Evolutionary conservation across 2,113 vertebrate genomes (phyloP).

Genomic region (Eidolon helvum): DNA sequence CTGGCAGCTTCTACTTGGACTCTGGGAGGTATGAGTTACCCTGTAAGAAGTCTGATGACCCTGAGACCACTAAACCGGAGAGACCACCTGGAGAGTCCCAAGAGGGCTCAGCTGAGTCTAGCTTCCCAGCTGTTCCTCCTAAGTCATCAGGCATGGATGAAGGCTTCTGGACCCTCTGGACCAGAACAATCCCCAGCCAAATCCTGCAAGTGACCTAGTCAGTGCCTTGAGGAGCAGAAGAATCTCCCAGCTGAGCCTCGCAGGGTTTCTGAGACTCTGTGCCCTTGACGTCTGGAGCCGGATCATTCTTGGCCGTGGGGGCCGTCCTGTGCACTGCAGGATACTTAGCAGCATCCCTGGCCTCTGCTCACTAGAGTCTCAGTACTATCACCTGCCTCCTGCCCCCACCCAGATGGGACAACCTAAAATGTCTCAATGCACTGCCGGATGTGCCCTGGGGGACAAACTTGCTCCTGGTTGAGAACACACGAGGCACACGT

Average conservation of each 20-base stretch:
- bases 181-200: background rate
- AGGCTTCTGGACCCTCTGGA: background rate
- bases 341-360: background rate
- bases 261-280: background rate
- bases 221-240: background rate
- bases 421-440: background rate
- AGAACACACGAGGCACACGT: fast-evolving
- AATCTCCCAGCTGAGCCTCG: background rate
- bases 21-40: background rate
- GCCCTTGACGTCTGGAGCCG: background rate
- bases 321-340: fast-evolving
- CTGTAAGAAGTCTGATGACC: background rate
- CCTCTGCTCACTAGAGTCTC: background rate
- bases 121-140: background rate
- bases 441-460: background rate
- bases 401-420: too few relatives aligned
- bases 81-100: background rate
- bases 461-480: background rate
- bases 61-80: background rate
- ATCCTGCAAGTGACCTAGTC: background rate
- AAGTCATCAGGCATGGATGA: background rate
- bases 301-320: background rate
- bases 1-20: background rate
- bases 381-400: background rate
- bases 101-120: background rate